phyloP scores from a whole-genome alignment of 2,113 vertebrate species.

The Sapayoa aenigma region DNA sequence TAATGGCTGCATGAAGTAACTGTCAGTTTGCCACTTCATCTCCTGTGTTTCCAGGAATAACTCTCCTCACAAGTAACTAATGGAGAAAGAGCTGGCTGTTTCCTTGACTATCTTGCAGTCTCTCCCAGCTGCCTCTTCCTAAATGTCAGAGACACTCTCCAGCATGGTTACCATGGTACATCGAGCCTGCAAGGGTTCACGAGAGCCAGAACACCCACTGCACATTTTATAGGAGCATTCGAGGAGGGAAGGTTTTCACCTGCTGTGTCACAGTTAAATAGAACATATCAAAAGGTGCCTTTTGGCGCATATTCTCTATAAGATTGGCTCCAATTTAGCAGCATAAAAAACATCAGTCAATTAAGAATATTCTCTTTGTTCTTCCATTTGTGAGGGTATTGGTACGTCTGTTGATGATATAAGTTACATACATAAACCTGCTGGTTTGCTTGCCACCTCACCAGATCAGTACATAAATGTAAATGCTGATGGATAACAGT shows the following conservation, averaged over 20 bases:
- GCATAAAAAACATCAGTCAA: neutral
- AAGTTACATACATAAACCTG: neutral
- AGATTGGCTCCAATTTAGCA: neutral
- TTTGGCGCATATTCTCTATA: neutral
- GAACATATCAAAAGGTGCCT: neutral
- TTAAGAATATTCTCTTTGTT: neutral
- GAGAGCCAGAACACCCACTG: neutral
- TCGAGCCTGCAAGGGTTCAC: neutral
- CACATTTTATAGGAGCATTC: neutral
- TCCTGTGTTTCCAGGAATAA: neutral
- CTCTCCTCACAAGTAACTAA: neutral
- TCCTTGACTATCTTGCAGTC: neutral
- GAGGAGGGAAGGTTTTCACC: neutral
- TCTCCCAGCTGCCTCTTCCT: conserved; percentile 2
- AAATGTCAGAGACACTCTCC: conserved; percentile 27
- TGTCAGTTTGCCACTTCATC: neutral
- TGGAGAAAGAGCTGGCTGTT: neutral
- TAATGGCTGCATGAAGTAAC: neutral
- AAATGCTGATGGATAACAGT: neutral
- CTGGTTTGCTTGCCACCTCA: neutral
- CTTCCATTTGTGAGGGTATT: neutral
- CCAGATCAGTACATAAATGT: neutral
- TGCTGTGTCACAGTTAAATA: neutral
- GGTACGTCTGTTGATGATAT: neutral
- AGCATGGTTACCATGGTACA: conserved; percentile 5